Conservation (phyloP, 2,888 invertebrate genomes). For the Diadegma fenestrale region DNA sequence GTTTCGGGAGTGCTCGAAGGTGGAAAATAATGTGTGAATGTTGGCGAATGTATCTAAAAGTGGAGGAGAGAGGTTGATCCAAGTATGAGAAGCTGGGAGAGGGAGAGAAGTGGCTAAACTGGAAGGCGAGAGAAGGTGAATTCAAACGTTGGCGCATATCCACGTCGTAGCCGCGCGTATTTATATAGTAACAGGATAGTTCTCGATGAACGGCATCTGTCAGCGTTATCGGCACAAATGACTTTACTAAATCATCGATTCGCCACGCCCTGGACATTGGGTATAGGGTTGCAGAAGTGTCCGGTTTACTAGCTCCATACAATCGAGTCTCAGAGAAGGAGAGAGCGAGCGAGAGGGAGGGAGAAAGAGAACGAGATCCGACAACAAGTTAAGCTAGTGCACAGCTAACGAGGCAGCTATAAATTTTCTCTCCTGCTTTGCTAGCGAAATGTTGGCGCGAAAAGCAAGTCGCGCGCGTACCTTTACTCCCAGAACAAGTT, state of each 20-base stretch:
- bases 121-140: not conserved
- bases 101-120: not conserved
- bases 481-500: slow-evolving; percentile 26
- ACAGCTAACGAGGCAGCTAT: slow-evolving; percentile 80
- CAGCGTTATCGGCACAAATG: slow-evolving; percentile 83
- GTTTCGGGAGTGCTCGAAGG: not conserved
- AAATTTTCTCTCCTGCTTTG: slow-evolving; percentile 76
- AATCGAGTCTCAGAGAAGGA: slow-evolving; percentile 6
- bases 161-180: not conserved
- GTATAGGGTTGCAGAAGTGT: slow-evolving; percentile 83
- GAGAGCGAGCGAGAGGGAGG: slow-evolving; percentile 12
- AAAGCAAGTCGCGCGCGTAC: slow-evolving; percentile 21
- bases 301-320: slow-evolving; percentile 70
- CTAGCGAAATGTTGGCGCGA: slow-evolving; percentile 44
- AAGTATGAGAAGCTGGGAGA: not conserved
- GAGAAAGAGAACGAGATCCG: slow-evolving; percentile 57
- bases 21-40: not conserved
- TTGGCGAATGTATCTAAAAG: not conserved
- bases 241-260: slow-evolving; percentile 83
- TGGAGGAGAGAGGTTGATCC: not conserved
- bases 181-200: slow-evolving; percentile 55
- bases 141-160: not conserved
- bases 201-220: slow-evolving; percentile 79
- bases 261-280: slow-evolving; percentile 83
- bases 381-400: slow-evolving; percentile 62